These are phyloP conservation scores for Strigamia transsilvanica DNA, from an alignment of 2,888 invertebrate species.

Conservation along the genomic window DNA sequence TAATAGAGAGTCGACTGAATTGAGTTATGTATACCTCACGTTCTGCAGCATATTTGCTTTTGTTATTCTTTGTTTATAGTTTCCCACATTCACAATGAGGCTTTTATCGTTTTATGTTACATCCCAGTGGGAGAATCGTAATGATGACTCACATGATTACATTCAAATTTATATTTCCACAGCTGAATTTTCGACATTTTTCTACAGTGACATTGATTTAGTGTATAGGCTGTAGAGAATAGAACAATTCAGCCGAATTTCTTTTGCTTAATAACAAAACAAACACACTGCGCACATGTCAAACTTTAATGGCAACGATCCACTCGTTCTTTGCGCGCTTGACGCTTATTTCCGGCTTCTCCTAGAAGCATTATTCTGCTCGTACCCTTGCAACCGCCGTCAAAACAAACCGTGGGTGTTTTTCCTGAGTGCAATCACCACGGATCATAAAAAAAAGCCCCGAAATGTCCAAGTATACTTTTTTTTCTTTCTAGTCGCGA, in stretches of 20 bases:
- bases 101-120: background rate
- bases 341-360: constrained; percentile 38
- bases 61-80: constrained; percentile 14
- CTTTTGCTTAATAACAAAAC: background rate
- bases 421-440: constrained; percentile 23
- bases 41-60: background rate
- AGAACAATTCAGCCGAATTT: too few relatives aligned
- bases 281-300: background rate
- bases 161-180: background rate
- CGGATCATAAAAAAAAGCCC: background rate
- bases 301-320: constrained; percentile 31
- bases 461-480: background rate
- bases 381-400: background rate
- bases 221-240: too few relatives aligned
- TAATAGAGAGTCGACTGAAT: too few relatives aligned
- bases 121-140: background rate
- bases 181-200: background rate
- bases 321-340: background rate
- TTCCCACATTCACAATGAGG: background rate
- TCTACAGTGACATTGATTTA: too few relatives aligned
- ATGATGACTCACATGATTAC: background rate
- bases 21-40: background rate
- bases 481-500: background rate
- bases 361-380: background rate
- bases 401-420: constrained; percentile 22